phyloP scores from a whole-genome alignment of 2,113 vertebrate species.

The Herpetotheres cachinnans region DNA sequence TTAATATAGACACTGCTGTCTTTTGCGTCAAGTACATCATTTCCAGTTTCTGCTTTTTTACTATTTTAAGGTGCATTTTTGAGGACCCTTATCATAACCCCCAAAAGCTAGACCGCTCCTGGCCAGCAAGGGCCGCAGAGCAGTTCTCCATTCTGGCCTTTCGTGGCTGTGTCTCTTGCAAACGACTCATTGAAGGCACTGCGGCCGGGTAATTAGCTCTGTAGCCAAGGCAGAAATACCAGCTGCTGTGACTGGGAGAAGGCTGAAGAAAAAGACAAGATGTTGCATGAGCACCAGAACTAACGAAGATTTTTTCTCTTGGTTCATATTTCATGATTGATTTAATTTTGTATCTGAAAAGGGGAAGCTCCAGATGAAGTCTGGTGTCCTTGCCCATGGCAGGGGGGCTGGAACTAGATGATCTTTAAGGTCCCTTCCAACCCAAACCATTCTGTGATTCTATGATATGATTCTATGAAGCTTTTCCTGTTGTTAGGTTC shows the following conservation, averaged over 20 bases:
- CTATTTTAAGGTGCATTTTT: not conserved
- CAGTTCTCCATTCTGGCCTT: not conserved
- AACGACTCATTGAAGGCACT: accelerated
- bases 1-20: not conserved
- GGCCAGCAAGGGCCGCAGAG: not conserved
- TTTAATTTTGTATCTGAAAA: not conserved
- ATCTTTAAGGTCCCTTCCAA: no score
- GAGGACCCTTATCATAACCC: not conserved
- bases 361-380: not conserved
- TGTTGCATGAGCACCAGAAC: not conserved
- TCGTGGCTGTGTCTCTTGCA: not conserved
- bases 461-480: not conserved
- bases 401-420: no score
- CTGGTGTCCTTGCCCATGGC: no score
- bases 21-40: not conserved
- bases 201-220: not conserved
- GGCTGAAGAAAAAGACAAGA: not conserved
- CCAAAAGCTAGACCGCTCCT: not conserved
- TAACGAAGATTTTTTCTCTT: not conserved
- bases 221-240: not conserved
- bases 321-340: not conserved
- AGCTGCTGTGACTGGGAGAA: not conserved
- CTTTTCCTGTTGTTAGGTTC: not conserved
- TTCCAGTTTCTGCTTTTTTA: not conserved
- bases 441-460: no score